Conservation (phyloP, 2,888 invertebrate species). For the Himalopsyche kuldschensis region DNA sequence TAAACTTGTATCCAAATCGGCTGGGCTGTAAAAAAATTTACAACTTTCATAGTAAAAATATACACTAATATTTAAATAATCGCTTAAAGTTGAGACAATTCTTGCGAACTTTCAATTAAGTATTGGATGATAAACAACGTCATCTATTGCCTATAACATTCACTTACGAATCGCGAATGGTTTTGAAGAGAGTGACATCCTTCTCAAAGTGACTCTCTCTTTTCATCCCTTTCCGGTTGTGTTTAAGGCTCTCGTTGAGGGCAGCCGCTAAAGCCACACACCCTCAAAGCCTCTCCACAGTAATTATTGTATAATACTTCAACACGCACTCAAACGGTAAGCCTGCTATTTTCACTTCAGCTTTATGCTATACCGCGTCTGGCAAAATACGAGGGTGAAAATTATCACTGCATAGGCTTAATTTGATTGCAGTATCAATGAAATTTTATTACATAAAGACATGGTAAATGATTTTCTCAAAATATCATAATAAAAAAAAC, state of each 20-base stretch:
- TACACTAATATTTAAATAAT: too few relatives aligned
- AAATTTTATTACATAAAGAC: too few relatives aligned
- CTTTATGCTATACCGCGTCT: neutral
- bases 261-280: conserved; percentile 16
- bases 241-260: conserved; percentile 13
- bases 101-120: too few relatives aligned
- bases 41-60: too few relatives aligned
- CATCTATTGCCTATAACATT: neutral
- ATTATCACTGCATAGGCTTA: neutral
- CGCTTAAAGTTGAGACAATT: too few relatives aligned
- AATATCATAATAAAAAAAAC: too few relatives aligned
- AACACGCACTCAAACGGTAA: conserved; percentile 23
- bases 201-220: neutral
- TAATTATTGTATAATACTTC: conserved; percentile 32
- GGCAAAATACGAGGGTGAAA: neutral
- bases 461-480: too few relatives aligned
- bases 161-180: neutral
- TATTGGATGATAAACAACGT: neutral
- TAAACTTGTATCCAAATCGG: too few relatives aligned
- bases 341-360: conserved; percentile 18
- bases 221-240: neutral
- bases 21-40: too few relatives aligned
- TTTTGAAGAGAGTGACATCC: neutral
- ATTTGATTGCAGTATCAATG: too few relatives aligned
- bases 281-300: conserved; percentile 10